Percentiles rank a stretch among this genome's conserved stretches.
phyloP scores from a whole-genome alignment of 2,797 vertebrate species.

The Takifugu rubripes region DNA sequence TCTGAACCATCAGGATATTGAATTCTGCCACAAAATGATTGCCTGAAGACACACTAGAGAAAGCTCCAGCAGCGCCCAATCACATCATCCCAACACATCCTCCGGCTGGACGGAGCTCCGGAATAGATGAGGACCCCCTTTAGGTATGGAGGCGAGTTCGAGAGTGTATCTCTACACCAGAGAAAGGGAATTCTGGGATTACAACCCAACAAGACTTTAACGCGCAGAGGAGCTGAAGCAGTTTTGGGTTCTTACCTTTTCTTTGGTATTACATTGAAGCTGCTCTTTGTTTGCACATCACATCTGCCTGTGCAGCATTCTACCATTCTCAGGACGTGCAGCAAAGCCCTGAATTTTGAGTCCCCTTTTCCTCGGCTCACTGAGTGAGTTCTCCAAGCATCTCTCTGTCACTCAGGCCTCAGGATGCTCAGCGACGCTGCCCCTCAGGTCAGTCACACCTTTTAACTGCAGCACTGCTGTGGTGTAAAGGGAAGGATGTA shows the following conservation, averaged over 20 bases:
- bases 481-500: no score
- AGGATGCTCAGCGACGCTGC: slow-evolving; percentile 2
- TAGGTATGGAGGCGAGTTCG: slow-evolving; percentile 7
- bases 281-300: no score
- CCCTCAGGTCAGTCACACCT: not conserved
- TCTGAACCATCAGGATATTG: slow-evolving; percentile 2
- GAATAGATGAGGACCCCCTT: slow-evolving; percentile 11
- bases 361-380: no score
- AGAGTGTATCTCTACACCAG: not conserved
- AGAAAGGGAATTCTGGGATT: not conserved
- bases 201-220: not conserved
- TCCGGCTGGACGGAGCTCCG: slow-evolving; percentile 4
- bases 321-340: no score
- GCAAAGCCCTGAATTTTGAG: no score
- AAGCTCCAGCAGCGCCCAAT: slow-evolving; percentile 29
- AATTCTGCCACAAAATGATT: slow-evolving; percentile 11
- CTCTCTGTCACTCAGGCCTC: not conserved
- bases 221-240: slow-evolving; percentile 15
- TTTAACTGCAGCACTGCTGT: no score
- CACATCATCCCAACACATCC: slow-evolving; percentile 18
- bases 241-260: no score
- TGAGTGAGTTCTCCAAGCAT: not conserved
- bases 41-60: slow-evolving; percentile 15
- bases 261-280: no score
- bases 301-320: no score